Evolutionary conservation across 2,797 vertebrate genomes (phyloP).

Genomic region (Gymnoscopelus microlampas): DNA sequence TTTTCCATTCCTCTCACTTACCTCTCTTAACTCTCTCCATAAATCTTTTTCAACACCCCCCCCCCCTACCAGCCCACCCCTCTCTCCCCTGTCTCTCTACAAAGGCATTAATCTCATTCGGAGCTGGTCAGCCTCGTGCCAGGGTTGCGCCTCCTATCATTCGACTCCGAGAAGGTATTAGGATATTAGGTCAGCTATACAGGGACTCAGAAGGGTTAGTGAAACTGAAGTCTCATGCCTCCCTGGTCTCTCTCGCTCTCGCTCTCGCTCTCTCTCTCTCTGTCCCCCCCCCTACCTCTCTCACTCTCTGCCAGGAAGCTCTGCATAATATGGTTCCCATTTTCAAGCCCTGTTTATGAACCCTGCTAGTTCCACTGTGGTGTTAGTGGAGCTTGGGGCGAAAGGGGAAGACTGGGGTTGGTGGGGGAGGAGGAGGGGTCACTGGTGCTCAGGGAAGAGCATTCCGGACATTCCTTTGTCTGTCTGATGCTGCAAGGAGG

Average conservation of each 20-base stretch:
- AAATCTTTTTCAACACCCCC: not conserved
- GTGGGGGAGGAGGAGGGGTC: constrained; percentile 19
- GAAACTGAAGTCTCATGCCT: constrained; percentile 35
- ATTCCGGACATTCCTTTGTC: constrained; percentile 78
- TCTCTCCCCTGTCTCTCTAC: constrained; percentile 20
- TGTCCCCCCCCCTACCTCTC: not conserved
- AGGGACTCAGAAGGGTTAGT: constrained; percentile 22
- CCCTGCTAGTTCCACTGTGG: constrained; percentile 45
- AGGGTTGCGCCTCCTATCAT: constrained; percentile 38
- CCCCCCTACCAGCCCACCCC: constrained; percentile 42
- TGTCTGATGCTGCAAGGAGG: constrained; percentile 66
- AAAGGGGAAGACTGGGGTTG: constrained; percentile 1
- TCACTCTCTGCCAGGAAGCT: constrained; percentile 56
- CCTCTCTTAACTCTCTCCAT: not conserved
- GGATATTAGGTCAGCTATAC: constrained; percentile 37
- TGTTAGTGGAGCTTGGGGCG: constrained; percentile 39
- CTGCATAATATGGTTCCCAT: constrained; percentile 64
- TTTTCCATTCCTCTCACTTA: constrained; percentile 48
- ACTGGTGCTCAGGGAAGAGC: constrained; percentile 47
- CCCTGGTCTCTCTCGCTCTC: constrained; percentile 19
- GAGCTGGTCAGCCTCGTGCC: constrained; percentile 22
- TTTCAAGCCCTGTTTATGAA: constrained; percentile 65
- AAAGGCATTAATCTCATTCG: constrained; percentile 52
- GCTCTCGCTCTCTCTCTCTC: not conserved
- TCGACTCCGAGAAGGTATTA: constrained; percentile 39